Conservation (phyloP, 1,140 invertebrate genomes). For the Armadillidium nasatum region DNA sequence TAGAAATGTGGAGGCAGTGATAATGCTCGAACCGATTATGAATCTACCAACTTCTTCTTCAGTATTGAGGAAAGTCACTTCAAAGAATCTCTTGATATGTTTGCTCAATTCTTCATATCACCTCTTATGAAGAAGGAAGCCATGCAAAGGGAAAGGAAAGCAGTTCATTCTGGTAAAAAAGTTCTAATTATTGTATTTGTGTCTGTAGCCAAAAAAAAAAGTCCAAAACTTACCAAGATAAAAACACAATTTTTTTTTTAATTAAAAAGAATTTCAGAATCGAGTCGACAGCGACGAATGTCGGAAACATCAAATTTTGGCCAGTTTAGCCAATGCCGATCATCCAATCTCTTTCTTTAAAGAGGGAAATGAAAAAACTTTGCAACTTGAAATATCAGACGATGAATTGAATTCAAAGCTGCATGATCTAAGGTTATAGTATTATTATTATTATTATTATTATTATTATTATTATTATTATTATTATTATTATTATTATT, state of each 20-base stretch:
- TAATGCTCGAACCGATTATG: constrained; percentile 82
- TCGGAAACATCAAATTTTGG: constrained; percentile 69
- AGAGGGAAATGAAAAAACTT: constrained; percentile 74
- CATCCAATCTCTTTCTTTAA: constrained; percentile 75
- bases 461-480: too few species aligned
- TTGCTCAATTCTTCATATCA: constrained; percentile 89
- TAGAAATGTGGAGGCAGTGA: constrained; percentile 62
- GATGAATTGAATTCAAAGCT: constrained; percentile 54
- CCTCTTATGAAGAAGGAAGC: constrained; percentile 84
- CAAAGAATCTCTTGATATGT: constrained; percentile 70
- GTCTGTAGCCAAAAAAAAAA: too few species aligned
- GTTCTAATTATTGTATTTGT: too few species aligned
- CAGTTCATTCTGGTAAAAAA: constrained; percentile 75
- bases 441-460: too few species aligned
- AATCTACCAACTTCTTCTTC: constrained; percentile 92
- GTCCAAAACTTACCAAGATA: too few species aligned
- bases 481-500: too few species aligned
- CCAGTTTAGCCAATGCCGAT: constrained; percentile 59
- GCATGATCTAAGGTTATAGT: constrained; percentile 69
- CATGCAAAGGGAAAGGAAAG: constrained; percentile 83
- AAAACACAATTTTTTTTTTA: neutral
- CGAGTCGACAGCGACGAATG: constrained; percentile 61
- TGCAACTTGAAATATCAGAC: constrained; percentile 59
- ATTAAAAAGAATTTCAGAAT: constrained; percentile 73
- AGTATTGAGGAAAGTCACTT: constrained; percentile 68